Percentiles rank a stretch among this genome's conserved stretches.
These are phyloP conservation scores for Kryphioiulus occultus DNA, from an alignment of 2,888 invertebrate species.

Conservation along the genomic window DNA sequence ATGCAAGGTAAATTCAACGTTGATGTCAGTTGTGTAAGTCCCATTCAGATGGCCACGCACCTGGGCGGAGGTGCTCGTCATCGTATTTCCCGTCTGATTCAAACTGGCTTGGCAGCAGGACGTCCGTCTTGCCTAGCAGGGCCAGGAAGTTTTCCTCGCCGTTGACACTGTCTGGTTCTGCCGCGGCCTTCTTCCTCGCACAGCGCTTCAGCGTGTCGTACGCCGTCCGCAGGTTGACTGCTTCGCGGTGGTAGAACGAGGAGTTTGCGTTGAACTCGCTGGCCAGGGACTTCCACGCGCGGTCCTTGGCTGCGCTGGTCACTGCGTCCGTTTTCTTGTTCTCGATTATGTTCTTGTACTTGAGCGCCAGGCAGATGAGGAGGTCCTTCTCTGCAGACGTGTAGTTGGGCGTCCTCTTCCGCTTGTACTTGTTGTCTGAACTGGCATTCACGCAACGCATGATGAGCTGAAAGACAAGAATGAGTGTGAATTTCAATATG, in stretches of 20 bases:
- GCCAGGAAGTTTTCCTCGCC: not conserved
- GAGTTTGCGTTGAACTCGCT: constrained; percentile 37
- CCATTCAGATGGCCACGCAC: not conserved
- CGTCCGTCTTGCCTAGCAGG: not conserved
- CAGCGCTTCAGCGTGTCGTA: constrained; percentile 28
- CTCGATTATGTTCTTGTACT: constrained; percentile 43
- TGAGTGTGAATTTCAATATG: not conserved
- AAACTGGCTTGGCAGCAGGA: not conserved
- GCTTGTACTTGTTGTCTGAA: constrained; percentile 6
- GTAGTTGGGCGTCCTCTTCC: constrained; percentile 25
- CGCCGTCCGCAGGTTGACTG: not conserved
- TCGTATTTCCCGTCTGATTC: not conserved
- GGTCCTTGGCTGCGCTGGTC: not conserved
- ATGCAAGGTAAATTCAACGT: no score
- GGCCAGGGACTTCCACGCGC: not conserved
- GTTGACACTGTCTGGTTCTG: not conserved
- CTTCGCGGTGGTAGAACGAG: not conserved
- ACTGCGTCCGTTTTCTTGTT: constrained; percentile 27
- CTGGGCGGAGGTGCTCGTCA: not conserved
- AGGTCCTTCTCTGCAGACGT: constrained; percentile 24
- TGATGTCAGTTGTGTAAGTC: no score
- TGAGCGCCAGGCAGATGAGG: constrained; percentile 16
- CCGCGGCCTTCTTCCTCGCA: not conserved
- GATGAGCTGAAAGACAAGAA: not conserved
- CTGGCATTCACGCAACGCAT: not conserved